These are phyloP conservation scores for Hirtodrosophila trivittata DNA, from an alignment of 2,888 invertebrate species.

Conservation along the genomic window DNA sequence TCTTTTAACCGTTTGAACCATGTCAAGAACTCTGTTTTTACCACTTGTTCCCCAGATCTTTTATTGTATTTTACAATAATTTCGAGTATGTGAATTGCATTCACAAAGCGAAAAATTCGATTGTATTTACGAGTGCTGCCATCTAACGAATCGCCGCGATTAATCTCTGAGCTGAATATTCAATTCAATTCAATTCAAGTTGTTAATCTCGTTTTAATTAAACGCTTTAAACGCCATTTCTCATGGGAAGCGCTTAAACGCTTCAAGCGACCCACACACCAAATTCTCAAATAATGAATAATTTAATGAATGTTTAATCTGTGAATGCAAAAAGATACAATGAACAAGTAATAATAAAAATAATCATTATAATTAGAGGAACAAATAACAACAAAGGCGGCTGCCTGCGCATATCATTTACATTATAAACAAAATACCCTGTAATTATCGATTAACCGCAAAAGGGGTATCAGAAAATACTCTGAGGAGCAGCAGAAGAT, in stretches of 20 bases:
- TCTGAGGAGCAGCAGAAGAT: not conserved
- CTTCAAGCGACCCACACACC: slow-evolving; percentile 20
- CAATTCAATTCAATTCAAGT: slow-evolving; percentile 26
- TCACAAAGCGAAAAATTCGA: slow-evolving; percentile 5
- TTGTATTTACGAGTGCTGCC: slow-evolving; percentile 6
- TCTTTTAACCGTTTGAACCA: slow-evolving; percentile 69
- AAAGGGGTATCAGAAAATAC: not conserved
- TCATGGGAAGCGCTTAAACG: slow-evolving; percentile 11
- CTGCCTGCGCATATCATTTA: slow-evolving; percentile 43
- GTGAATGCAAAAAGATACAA: slow-evolving; percentile 44
- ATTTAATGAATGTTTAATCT: slow-evolving; percentile 35
- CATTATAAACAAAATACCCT: not conserved
- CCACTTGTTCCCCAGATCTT: too few species aligned
- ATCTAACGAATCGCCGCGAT: slow-evolving; percentile 11
- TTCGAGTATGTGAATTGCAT: slow-evolving; percentile 19
- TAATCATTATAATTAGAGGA: slow-evolving; percentile 17
- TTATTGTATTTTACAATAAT: too few species aligned
- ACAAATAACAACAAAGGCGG: slow-evolving; percentile 17
- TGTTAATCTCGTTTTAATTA: slow-evolving; percentile 37
- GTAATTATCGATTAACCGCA: not conserved
- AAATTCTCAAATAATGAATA: slow-evolving; percentile 31
- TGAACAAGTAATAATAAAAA: slow-evolving; percentile 20
- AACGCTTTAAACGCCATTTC: slow-evolving; percentile 19
- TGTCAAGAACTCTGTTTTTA: slow-evolving; percentile 60
- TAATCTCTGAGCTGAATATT: slow-evolving; percentile 10